Evolutionary conservation across 2,797 vertebrate species (phyloP).

Genomic region (Stomatorhinus walkeri): DNA sequence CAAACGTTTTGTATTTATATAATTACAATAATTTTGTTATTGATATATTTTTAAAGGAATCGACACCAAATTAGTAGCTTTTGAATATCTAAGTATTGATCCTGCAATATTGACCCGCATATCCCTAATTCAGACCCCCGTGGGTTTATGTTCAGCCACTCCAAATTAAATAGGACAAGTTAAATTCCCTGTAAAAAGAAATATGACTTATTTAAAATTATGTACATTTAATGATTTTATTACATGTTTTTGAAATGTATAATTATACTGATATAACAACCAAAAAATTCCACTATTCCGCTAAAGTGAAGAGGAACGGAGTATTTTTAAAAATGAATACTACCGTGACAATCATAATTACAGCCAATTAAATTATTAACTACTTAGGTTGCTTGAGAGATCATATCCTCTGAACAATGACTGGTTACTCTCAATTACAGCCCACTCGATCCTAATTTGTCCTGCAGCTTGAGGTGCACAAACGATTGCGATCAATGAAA

Average conservation of each 20-base stretch:
- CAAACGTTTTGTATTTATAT: background rate
- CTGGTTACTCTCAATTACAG: background rate
- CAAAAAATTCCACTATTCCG: background rate
- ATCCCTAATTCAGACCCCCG: background rate
- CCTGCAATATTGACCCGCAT: background rate
- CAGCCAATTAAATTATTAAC: background rate
- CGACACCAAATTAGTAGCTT: background rate
- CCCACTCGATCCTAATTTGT: background rate
- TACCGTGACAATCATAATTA: background rate
- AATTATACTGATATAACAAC: background rate
- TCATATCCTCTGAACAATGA: background rate
- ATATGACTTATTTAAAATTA: background rate
- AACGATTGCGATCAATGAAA: background rate
- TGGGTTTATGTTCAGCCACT: background rate
- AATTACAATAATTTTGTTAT: background rate
- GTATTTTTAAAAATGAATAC: background rate
- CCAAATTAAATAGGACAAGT: background rate
- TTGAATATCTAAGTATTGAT: background rate
- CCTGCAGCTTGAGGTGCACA: background rate
- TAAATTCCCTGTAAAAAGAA: background rate
- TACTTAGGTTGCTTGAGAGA: background rate
- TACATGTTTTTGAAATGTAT: background rate
- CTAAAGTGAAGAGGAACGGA: background rate
- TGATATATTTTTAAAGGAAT: background rate
- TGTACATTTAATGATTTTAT: background rate